Evolutionary conservation across 2,888 invertebrate species (phyloP).

Genomic region (Arenicola marina): DNA sequence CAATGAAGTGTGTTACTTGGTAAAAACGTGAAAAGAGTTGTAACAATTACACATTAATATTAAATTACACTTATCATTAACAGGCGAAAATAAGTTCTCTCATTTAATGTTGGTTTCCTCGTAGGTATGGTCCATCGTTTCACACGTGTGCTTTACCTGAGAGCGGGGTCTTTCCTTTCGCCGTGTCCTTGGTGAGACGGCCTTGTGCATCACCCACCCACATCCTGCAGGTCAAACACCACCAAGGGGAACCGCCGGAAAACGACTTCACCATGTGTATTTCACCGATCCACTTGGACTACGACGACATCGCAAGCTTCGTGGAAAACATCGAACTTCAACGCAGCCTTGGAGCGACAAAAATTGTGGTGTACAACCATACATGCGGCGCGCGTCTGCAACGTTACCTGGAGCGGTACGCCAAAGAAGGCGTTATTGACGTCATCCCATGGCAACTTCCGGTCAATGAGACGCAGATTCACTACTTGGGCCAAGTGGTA

Average conservation of each 20-base stretch:
- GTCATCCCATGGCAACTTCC: conserved; percentile 31
- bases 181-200: conserved; percentile 7
- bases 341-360: conserved; percentile 32
- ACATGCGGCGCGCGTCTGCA: conserved; percentile 14
- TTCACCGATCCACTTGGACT: conserved; percentile 27
- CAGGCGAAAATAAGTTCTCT: neutral
- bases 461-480: conserved; percentile 25
- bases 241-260: neutral
- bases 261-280: conserved; percentile 31
- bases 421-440: conserved; percentile 20
- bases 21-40: neutral
- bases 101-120: neutral
- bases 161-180: neutral
- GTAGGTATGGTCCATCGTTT: conserved; percentile 15
- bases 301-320: conserved; percentile 20
- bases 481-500: conserved; percentile 35
- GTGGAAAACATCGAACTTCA: conserved; percentile 32
- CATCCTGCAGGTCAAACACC: neutral
- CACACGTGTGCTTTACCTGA: neutral
- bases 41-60: neutral
- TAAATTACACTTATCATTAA: neutral
- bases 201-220: conserved; percentile 7
- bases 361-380: conserved; percentile 32
- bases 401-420: conserved; percentile 16
- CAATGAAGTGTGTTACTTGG: too few relatives aligned